Evolutionary conservation across 2,888 invertebrate genomes (phyloP).

Genomic region (Hetaerina titia): DNA sequence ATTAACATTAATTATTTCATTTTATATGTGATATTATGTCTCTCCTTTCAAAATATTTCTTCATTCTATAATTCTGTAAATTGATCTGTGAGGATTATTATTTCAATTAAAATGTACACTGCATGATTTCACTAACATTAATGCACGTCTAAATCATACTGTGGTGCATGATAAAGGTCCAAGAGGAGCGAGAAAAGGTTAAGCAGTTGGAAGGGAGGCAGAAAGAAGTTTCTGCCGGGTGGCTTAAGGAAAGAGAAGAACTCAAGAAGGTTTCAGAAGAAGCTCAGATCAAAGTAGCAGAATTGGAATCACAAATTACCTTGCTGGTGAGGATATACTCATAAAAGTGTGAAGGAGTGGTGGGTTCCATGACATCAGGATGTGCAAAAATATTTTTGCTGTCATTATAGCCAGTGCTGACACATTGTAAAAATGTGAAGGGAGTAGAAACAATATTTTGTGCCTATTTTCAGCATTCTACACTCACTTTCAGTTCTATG

Average conservation of each 20-base stretch:
- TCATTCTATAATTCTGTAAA: neutral
- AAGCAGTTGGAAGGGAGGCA: slow-evolving; percentile 73
- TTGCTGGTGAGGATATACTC: slow-evolving; percentile 79
- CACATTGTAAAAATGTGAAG: neutral
- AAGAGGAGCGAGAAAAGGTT: slow-evolving; percentile 73
- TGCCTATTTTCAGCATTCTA: neutral
- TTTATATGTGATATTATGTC: neutral
- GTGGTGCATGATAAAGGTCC: slow-evolving; percentile 71
- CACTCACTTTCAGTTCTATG: neutral
- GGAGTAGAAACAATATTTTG: neutral
- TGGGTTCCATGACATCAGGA: neutral
- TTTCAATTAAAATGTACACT: neutral
- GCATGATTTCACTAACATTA: slow-evolving; percentile 56
- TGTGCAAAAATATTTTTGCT: neutral
- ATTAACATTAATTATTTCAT: neutral
- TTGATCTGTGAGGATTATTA: slow-evolving; percentile 31
- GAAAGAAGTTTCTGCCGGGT: slow-evolving; percentile 73
- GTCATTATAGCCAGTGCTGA: neutral
- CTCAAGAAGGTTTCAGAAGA: slow-evolving; percentile 72
- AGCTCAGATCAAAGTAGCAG: slow-evolving; percentile 75
- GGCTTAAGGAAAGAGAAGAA: slow-evolving; percentile 74
- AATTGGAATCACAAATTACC: slow-evolving; percentile 82
- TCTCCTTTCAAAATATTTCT: neutral
- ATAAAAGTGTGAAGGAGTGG: neutral
- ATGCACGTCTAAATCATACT: slow-evolving; percentile 41